These are phyloP conservation scores for Oncorhynchus tshawytscha DNA, from an alignment of 2,113 vertebrate genomes.

Conservation along the genomic window DNA sequence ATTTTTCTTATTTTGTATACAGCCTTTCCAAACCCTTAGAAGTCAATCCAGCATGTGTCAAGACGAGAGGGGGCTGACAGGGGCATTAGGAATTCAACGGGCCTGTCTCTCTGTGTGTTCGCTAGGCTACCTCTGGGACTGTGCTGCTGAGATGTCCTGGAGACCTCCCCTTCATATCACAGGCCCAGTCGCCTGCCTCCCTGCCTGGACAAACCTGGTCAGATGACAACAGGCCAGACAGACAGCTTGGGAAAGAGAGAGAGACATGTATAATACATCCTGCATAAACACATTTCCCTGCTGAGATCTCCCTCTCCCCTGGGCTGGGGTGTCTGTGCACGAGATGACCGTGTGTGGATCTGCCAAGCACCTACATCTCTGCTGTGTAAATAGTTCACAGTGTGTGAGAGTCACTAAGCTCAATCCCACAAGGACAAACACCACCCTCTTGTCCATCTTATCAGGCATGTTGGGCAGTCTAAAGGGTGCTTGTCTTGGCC, in stretches of 20 bases:
- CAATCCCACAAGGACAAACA: not conserved
- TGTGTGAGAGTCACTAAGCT: not conserved
- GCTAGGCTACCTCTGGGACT: slow-evolving; percentile 37
- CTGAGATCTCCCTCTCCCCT: not conserved
- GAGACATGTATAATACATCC: slow-evolving; percentile 70
- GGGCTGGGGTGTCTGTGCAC: not conserved
- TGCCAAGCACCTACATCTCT: no score
- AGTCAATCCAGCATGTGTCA: slow-evolving; percentile 47
- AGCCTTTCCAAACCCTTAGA: slow-evolving; percentile 48
- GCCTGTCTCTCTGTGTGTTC: not conserved
- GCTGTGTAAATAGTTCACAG: no score
- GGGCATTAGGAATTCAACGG: slow-evolving; percentile 49
- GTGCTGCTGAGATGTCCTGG: slow-evolving; percentile 33
- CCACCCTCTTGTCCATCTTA: no score
- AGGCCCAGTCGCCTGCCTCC: slow-evolving; percentile 43
- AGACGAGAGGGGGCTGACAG: slow-evolving; percentile 29
- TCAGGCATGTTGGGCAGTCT: no score
- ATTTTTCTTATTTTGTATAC: slow-evolving; percentile 52
- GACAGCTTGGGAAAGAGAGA: slow-evolving; percentile 38
- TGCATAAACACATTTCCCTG: slow-evolving; percentile 45
- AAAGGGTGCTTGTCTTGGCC: no score
- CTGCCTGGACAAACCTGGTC: slow-evolving; percentile 53
- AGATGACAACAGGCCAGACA: slow-evolving; percentile 47
- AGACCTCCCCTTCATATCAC: slow-evolving; percentile 38
- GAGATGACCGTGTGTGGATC: not conserved